phyloP scores from a whole-genome alignment of 2,113 vertebrate species.

The Lonchura striata region DNA sequence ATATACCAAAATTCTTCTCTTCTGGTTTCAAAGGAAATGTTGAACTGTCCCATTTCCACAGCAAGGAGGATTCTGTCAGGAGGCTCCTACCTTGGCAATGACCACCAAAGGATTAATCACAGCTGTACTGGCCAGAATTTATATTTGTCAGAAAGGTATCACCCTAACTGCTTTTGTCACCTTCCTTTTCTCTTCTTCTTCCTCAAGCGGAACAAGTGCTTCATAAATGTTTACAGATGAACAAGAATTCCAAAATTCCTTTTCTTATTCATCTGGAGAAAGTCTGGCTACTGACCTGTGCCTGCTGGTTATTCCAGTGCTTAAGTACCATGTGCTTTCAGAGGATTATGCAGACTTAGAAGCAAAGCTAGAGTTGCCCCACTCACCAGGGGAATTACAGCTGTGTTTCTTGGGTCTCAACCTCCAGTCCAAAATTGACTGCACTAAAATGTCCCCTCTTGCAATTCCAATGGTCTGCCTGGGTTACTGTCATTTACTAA shows the following conservation, averaged over 20 bases:
- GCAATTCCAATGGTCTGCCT: neutral
- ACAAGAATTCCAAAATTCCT: neutral
- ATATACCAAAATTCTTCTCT: neutral
- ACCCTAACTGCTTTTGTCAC: neutral
- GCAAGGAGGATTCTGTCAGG: neutral
- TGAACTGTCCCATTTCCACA: neutral
- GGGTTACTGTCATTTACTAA: neutral
- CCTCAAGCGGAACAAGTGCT: neutral
- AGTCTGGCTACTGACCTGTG: neutral
- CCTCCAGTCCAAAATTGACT: neutral
- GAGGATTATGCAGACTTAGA: neutral
- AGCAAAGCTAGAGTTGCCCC: neutral
- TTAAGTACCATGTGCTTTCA: neutral
- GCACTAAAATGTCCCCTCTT: neutral
- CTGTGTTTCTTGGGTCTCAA: neutral
- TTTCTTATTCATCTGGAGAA: neutral
- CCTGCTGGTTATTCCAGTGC: neutral
- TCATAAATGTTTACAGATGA: neutral
- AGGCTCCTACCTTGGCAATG: neutral
- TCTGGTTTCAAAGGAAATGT: neutral
- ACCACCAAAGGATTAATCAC: neutral
- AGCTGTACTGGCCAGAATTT: neutral
- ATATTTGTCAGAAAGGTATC: neutral
- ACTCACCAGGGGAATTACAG: neutral
- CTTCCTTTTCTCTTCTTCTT: neutral